Conservation (phyloP, 1,140 invertebrate genomes). For the Leptoteleia sp. region DNA sequence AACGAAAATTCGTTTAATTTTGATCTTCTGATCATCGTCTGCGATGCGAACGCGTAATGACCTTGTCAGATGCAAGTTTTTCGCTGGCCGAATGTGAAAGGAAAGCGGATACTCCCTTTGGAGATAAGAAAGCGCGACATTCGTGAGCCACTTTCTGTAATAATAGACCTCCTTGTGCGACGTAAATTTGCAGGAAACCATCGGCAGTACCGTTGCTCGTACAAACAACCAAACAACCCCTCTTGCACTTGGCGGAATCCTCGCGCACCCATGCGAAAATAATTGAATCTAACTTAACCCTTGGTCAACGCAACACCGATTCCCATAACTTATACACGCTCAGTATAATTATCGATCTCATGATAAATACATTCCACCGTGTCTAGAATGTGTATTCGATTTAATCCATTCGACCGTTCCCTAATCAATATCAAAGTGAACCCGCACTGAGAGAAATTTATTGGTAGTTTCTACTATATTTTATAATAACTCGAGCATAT, state of each 20-base stretch:
- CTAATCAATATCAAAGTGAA: constrained; percentile 44
- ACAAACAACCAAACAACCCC: neutral
- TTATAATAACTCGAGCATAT: no score
- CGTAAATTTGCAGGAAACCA: neutral
- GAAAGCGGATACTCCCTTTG: neutral
- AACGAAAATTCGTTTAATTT: constrained; percentile 31
- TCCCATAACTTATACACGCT: constrained; percentile 58
- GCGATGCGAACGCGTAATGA: constrained; percentile 6
- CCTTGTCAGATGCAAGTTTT: constrained; percentile 27
- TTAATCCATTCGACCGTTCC: constrained; percentile 28
- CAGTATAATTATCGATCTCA: constrained; percentile 62
- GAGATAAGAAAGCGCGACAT: neutral
- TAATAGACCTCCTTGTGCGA: neutral
- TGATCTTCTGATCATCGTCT: constrained; percentile 14
- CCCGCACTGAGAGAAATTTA: no score
- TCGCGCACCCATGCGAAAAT: constrained; percentile 47
- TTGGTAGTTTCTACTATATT: no score
- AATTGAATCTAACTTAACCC: constrained; percentile 64
- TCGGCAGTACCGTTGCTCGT: neutral
- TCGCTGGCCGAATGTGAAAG: neutral
- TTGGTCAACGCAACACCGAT: constrained; percentile 50
- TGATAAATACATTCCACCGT: constrained; percentile 38
- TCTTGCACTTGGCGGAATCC: constrained; percentile 9
- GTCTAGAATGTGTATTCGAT: constrained; percentile 23
- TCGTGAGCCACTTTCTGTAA: constrained; percentile 2